Base-by-base conservation (phyloP, 1,140 invertebrate genomes). In the Anastrepha ludens region DNA sequence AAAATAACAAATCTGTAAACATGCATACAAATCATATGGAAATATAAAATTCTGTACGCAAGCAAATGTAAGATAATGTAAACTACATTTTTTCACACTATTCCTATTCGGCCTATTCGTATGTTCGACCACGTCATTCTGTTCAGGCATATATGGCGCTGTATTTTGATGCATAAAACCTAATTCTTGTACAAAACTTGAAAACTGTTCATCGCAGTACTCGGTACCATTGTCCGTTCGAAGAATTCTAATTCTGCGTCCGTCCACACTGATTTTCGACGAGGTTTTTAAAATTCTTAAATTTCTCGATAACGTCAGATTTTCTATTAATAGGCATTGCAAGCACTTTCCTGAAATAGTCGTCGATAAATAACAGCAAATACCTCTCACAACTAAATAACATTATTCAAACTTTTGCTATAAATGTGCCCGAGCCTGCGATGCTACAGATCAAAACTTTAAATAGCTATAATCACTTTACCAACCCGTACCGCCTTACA, bases 291-390 rank as follows among this genome's bases (percentile, higher is more conserved):
- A 91, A 93, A 74, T 93, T 87, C 88, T 90, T 89, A 55, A 94
- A 93, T 88, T 65, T 64, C 8, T 65, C 41, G 41, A 65, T 13
- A 64, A 86, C 86, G 20, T 86, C 86, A n/a, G 59, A 64, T 65
- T 86, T 86, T 47, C n/a, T 55, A 50, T 44, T 47, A 41, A 86
- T 86, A 44, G 86, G 89, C 87, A 92, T 92, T 39, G 93, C 90
- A 88, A 89, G 90, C 88, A 91, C 90, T 89, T 93, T 93, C 58
- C 92, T 89, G 8, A 91, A 90, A 85, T 86, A 93, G 41, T 94
- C 93, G 90, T 94, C 94, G 8, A 93, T 94, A 59, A 94, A 93
- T 0, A 94, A 93, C 1, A 94, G 6, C 41, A 87, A 50, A 50
- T 50, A 87, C 20, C 50, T 39, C 7, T 20, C 39, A 3, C 86